Evolutionary conservation across 2,888 invertebrate genomes (phyloP), one percentile per base, ranked within the genome.

Genomic region (Chironomus tentans): DNA sequence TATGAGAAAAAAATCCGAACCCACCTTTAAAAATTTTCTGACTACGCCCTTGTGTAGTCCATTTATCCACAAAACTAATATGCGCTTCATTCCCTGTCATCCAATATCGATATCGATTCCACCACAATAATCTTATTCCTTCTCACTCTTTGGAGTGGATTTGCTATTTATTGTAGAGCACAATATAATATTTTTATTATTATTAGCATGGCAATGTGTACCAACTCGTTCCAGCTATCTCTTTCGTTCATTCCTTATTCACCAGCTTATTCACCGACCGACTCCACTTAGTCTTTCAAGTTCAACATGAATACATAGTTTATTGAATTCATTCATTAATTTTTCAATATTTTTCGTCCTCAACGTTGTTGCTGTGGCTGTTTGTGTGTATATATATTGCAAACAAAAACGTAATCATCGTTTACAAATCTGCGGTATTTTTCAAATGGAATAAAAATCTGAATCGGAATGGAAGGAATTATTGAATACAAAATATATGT

Each of bases 261-360:
- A 21, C 65, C 10, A 12, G 65, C 21, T 7, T 24, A 65, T 65
- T 22, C 24, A 24, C 21, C 10, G 22, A 24, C 24, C 21, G 65
- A 65, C 65, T 65, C 65, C 65, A 65, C 65, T 65, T 65, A 65
- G 65, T 65, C 65, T 65, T 24, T 65, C 38, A 38, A 38, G 38
- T 38, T 38, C 65, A 13, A n/a, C n/a, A n/a, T n/a, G n/a, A n/a
- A 24, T 65, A 24, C 65, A 24, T 65, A 24, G 65, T 65, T 65
- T 65, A 65, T 65, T 22, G 21, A 56, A 62, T 73, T 73, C 72
- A 73, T 73, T 73, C 72, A 73, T 73, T 73, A 73, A 71, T 71
- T 71, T 48, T 71, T 56, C 50, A 48, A 24, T 71, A 21, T 24
- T 56, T 38, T 70, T 48, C 48, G 47, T 69, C 65, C 18, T 21